Percentiles rank a stretch among this genome's conserved stretches.
Conservation (phyloP, 1,140 invertebrate species). For the Acromyrmex heyeri region DNA sequence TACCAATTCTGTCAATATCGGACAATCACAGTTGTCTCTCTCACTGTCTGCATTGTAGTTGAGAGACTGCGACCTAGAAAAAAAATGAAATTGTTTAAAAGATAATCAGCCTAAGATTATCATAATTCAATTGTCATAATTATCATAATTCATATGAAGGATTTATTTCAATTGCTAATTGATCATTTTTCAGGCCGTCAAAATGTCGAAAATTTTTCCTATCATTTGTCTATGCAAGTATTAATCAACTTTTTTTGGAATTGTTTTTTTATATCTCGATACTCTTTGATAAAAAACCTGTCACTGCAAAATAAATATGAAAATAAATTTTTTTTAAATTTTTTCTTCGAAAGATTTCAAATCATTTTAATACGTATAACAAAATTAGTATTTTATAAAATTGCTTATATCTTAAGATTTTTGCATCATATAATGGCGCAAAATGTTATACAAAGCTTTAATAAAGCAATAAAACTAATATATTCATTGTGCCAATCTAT, state of each 20-base stretch:
- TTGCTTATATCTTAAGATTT: not conserved
- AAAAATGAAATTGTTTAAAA: not conserved
- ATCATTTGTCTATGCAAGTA: not conserved
- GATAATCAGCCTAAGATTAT: not conserved
- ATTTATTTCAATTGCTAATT: slow-evolving; percentile 6
- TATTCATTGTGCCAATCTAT: slow-evolving; percentile 11
- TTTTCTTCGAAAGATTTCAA: not conserved
- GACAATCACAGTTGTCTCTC: not conserved
- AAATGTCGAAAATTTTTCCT: not conserved
- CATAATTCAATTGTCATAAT: not conserved
- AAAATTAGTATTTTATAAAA: not conserved
- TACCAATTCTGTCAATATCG: not conserved
- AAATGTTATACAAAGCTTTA: slow-evolving; percentile 15
- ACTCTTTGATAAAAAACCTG: not conserved
- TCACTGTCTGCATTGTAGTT: not conserved
- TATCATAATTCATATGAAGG: not conserved
- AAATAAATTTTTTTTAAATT: not conserved
- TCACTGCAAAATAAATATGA: not conserved
- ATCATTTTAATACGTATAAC: not conserved
- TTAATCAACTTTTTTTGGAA: no score
- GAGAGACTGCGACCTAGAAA: not conserved
- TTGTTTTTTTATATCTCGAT: not conserved
- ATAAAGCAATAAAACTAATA: slow-evolving; percentile 29
- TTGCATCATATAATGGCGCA: not conserved
- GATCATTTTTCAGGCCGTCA: not conserved